Conservation (phyloP, 1,140 invertebrate genomes). For the Melitaea cinxia region DNA sequence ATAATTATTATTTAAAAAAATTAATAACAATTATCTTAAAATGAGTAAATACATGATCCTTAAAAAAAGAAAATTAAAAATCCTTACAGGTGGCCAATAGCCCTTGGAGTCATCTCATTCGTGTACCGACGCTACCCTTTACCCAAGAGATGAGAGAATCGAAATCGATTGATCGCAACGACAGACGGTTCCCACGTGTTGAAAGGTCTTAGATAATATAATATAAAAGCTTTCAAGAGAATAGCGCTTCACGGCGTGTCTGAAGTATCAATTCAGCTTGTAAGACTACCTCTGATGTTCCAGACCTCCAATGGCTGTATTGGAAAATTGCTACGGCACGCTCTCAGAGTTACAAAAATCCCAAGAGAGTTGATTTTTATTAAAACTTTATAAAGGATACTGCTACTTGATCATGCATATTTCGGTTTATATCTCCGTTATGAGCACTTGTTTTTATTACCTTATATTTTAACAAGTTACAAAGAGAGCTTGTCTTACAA, state of each 20-base stretch:
- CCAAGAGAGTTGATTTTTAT: slow-evolving; percentile 68
- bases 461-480: slow-evolving; percentile 22
- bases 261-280: slow-evolving; percentile 81
- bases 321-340: slow-evolving; percentile 72
- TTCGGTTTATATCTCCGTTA: slow-evolving; percentile 17
- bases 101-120: slow-evolving; percentile 34
- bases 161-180: slow-evolving; percentile 73
- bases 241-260: slow-evolving; percentile 74
- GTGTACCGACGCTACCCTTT: slow-evolving; percentile 39
- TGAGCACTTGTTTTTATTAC: slow-evolving; percentile 9
- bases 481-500: not conserved
- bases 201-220: slow-evolving; percentile 81
- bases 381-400: slow-evolving; percentile 62
- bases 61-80: slow-evolving; percentile 7
- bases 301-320: slow-evolving; percentile 74
- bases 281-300: slow-evolving; percentile 71
- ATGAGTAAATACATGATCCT: not conserved
- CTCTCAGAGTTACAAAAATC: slow-evolving; percentile 53
- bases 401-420: slow-evolving; percentile 32
- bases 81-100: slow-evolving; percentile 8
- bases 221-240: slow-evolving; percentile 82
- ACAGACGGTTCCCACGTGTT: slow-evolving; percentile 78
- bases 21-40: too few species aligned
- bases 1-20: not conserved
- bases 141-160: slow-evolving; percentile 68